Conservation (phyloP, 2,797 vertebrate genomes). For the Helostoma temminkii region DNA sequence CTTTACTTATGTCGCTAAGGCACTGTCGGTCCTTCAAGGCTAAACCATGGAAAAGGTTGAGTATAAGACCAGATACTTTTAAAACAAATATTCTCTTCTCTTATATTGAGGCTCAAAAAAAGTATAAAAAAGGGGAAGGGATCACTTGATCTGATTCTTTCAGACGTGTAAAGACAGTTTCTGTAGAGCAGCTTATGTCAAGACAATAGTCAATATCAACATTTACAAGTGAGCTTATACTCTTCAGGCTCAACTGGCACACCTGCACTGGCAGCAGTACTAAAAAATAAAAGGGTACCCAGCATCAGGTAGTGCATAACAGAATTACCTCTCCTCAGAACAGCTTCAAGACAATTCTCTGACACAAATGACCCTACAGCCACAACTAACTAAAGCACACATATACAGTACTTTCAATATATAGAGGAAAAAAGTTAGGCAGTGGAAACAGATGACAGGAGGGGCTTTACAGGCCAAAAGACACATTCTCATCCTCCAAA, state of each 20-base stretch:
- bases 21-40: not conserved
- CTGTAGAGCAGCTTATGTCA: not conserved
- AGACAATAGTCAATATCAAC: constrained; percentile 1
- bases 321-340: constrained; percentile 10
- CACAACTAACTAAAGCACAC: constrained; percentile 11
- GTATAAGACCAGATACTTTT: constrained; percentile 5
- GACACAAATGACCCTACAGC: constrained; percentile 1
- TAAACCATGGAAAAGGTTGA: not conserved
- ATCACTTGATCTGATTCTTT: not conserved
- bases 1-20: constrained; percentile 8
- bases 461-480: constrained; percentile 37
- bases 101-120: not conserved
- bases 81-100: not conserved
- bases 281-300: not conserved
- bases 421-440: constrained; percentile 15
- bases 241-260: not conserved
- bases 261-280: too few relatives aligned
- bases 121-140: not conserved
- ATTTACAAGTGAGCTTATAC: not conserved
- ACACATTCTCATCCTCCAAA: constrained; percentile 67
- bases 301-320: not conserved
- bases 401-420: constrained; percentile 23
- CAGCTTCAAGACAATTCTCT: constrained; percentile 1
- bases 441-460: constrained; percentile 2
- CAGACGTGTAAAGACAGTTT: not conserved